Evolutionary conservation across 2,888 invertebrate genomes (phyloP), one percentile per base, ranked within the genome.

Genomic region (Sylvicola fuscatus): DNA sequence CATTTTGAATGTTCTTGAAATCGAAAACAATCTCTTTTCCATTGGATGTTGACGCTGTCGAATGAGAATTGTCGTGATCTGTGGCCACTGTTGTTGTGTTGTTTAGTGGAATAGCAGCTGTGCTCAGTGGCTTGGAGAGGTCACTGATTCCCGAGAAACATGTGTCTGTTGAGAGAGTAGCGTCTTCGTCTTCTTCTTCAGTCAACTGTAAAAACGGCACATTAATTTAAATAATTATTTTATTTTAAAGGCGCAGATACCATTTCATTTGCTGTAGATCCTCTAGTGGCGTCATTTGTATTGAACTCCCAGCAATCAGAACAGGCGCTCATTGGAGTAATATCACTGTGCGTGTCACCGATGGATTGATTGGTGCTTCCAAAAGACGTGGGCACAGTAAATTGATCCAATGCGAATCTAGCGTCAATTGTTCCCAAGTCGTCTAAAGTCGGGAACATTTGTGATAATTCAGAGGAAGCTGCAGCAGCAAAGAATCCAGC

Each of bases 311-410:
- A 57, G 21, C 21, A 21, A 53, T 76, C 76, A 33, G 65, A 64
- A 43, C 68, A 64, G 17, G 66, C 67, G 39, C 76, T 76, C 44
- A 73, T 72, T 42, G 77, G 77, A 14, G 77, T 77, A 41, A 70
- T 61, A 47, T 72, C 71, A 26, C 72, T 72, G 52, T 71, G 72
- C 31, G 45, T 21, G 21, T 21, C 21, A 21, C 21, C 21, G 8
- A 21, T 21, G 5, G 21, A 21, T 21, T 21, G 21, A 21, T 21
- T 21, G 21, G 21, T 8, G 8, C 21, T 21, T 8, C 21, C 21
- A 21, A 6, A 21, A 5, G 29, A 29, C 12, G 29, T 5, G 5
- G 5, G 29, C 5, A n/a, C 29, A 29, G 29, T 29, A n/a, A 37
- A 34, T 26, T 46, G 46, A 33, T 54, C 57, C 33, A 55, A 48